Evolutionary conservation across 2,113 vertebrate species (phyloP).

Genomic region (Pollachius pollachius): DNA sequence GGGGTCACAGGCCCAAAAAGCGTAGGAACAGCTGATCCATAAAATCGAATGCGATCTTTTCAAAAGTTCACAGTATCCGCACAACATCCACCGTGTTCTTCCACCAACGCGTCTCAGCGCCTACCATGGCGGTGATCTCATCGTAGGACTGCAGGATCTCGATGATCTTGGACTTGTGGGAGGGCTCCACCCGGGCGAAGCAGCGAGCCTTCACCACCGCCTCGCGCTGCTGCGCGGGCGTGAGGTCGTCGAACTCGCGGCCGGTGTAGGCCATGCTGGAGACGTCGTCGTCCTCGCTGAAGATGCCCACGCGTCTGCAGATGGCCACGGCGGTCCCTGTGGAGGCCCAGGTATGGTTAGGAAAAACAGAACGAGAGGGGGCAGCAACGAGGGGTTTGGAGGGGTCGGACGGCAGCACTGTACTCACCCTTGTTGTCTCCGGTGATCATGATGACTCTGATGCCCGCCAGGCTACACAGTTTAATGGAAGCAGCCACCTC

Average conservation of each 20-base stretch:
- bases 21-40: too few relatives aligned
- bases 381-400: not conserved
- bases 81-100: too few relatives aligned
- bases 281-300: constrained; percentile 88
- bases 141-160: constrained; percentile 96
- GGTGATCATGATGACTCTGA: constrained; percentile 97
- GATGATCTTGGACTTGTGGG: constrained; percentile 97
- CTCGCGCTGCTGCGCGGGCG: constrained; percentile 80
- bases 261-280: constrained; percentile 89
- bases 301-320: constrained; percentile 94
- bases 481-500: constrained; percentile 95
- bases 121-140: constrained; percentile 98
- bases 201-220: constrained; percentile 93
- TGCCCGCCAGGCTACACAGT: constrained; percentile 91
- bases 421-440: constrained; percentile 91
- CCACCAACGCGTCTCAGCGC: too few relatives aligned
- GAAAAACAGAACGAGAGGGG: not conserved
- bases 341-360: not conserved
- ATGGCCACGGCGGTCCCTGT: constrained; percentile 90
- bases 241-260: constrained; percentile 93
- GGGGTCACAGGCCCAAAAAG: too few relatives aligned
- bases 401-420: not conserved
- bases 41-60: too few relatives aligned
- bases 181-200: constrained; percentile 94
- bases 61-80: too few relatives aligned